phyloP scores from a whole-genome alignment of 2,113 vertebrate species.

The Serinus canaria region DNA sequence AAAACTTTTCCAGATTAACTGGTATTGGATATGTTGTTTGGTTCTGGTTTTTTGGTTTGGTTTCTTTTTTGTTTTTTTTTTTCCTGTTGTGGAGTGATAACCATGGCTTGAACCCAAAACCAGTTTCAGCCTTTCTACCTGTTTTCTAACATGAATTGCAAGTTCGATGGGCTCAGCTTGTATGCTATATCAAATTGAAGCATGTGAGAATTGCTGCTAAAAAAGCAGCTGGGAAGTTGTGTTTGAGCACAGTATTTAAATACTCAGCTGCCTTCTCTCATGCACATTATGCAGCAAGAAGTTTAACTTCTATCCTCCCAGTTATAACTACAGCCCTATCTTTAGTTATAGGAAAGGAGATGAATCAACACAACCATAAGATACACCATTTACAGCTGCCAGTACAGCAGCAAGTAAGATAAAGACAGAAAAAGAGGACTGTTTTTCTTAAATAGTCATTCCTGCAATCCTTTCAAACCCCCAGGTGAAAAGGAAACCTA shows the following conservation, averaged over 20 bases:
- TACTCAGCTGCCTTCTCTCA: slow-evolving; percentile 27
- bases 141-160: neutral
- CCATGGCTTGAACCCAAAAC: neutral
- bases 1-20: neutral
- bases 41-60: neutral
- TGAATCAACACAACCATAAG: neutral
- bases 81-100: neutral
- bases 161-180: neutral
- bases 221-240: slow-evolving; percentile 17
- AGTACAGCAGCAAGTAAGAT: slow-evolving; percentile 37
- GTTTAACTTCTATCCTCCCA: slow-evolving; percentile 32
- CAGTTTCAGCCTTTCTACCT: slow-evolving; percentile 9
- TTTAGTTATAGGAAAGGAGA: slow-evolving; percentile 41
- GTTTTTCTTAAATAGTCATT: slow-evolving; percentile 20
- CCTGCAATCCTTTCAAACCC: slow-evolving; percentile 1
- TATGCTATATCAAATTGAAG: neutral
- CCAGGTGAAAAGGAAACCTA: slow-evolving; percentile 55
- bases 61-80: neutral
- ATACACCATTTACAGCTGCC: slow-evolving; percentile 55
- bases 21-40: neutral
- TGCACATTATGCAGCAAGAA: slow-evolving; percentile 59
- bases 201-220: neutral
- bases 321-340: slow-evolving; percentile 8
- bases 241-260: neutral
- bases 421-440: neutral